Base-by-base conservation (phyloP, 1,140 invertebrate genomes). In the Potamilus streckersoni region DNA sequence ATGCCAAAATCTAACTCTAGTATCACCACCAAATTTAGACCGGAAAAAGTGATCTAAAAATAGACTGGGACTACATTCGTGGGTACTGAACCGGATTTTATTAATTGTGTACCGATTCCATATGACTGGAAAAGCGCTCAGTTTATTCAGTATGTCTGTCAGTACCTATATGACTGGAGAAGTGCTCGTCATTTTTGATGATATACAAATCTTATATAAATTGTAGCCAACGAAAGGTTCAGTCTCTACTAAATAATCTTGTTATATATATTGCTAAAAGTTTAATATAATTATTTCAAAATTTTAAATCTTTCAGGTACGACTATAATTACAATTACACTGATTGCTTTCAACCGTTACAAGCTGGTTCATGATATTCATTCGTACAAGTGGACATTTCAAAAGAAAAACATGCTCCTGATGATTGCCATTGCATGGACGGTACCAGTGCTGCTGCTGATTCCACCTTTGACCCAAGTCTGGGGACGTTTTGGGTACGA, bases 341-440 rank as follows among this genome's bases (percentile, higher is more conserved):
- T 84, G 70, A 85, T 85, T 15, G 82, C 84, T 8, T 85, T 74
- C 60, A 85, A 85, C 68, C 69, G 84, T 16, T 85, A 83, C 76
- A 82, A 82, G 69, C 74, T 85, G n/a, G 78, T 85, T 14, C 68
- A 75, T 15, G 74, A 83, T 59, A 72, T 66, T 8, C 60, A 57
- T 16, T 59, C n/a, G 17, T 85, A 85, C 60, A 77, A 75, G 31
- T 55, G 57, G 55, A 31, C 79, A 0, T 85, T 83, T 72, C 71
- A 55, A 19, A 64, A 38, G 13, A 73, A 49, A 5, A 78, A 79
- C n/a, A 80, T 85, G 8, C 66, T 61, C 0, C 2, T 78, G 0
- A 85, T 85, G 84, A 57, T 85, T 55, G 55, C 66, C 1, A 4
- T 69, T 4, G 69, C 81, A 27, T 85, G 84, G 84, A 57, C 79